phyloP scores from a whole-genome alignment of 2,797 vertebrate genomes.

The Alfaro cultratus region DNA sequence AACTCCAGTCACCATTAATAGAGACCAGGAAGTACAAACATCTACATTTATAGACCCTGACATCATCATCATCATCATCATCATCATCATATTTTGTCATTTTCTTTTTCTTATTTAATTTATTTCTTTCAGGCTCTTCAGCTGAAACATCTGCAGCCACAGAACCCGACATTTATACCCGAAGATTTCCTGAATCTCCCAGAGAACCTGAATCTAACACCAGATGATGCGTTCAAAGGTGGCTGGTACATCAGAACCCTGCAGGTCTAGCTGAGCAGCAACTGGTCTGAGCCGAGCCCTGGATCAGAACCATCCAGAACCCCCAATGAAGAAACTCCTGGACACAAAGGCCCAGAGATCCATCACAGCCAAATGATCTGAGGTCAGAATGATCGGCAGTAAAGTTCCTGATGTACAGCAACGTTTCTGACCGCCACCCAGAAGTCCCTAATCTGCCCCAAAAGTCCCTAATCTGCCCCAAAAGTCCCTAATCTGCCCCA shows the following conservation, averaged over 20 bases:
- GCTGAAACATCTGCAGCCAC: neutral
- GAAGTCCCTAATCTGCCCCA: no score
- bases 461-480: no score
- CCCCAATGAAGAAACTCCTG: neutral
- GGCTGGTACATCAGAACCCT: slow-evolving; percentile 10
- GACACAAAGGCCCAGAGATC: neutral
- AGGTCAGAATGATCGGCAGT: neutral
- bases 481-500: no score
- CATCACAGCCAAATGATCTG: neutral
- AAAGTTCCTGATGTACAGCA: no score
- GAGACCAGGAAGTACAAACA: no score
- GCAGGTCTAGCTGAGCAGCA: neutral
- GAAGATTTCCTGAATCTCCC: neutral
- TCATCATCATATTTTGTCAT: no score
- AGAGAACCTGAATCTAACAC: neutral
- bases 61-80: no score
- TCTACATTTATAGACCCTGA: no score
- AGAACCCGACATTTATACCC: neutral
- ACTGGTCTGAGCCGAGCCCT: neutral
- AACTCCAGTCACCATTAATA: no score
- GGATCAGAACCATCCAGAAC: neutral
- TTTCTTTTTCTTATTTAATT: no score
- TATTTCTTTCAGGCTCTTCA: neutral
- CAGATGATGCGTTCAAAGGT: slow-evolving; percentile 15
- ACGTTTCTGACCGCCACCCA: no score